Evolutionary conservation across 2,797 vertebrate species (phyloP).

Genomic region (Sebastes miniatus): DNA sequence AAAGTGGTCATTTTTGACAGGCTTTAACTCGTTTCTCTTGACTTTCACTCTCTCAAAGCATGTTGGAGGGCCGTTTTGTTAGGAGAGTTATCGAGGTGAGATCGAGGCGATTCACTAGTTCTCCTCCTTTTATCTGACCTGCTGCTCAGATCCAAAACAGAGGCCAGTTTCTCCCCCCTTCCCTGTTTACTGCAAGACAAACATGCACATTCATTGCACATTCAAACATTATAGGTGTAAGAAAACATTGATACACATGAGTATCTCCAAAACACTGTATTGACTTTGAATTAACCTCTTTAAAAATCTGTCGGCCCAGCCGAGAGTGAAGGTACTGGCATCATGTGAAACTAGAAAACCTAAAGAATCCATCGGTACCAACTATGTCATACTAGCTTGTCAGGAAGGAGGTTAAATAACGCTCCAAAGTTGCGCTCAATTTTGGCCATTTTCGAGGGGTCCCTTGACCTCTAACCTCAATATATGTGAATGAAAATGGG

Average conservation of each 20-base stretch:
- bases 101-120: conserved; percentile 7
- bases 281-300: too few relatives aligned
- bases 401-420: accelerated
- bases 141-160: conserved; percentile 5
- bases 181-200: conserved; percentile 2
- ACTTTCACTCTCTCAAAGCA: background rate
- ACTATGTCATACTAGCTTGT: too few relatives aligned
- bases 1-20: background rate
- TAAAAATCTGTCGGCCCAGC: too few relatives aligned
- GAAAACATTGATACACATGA: too few relatives aligned
- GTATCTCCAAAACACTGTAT: too few relatives aligned
- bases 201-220: background rate
- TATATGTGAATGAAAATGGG: too few relatives aligned
- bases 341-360: too few relatives aligned
- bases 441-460: too few relatives aligned
- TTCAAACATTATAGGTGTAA: background rate
- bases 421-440: too few relatives aligned
- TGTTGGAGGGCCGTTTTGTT: background rate
- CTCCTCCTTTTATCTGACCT: conserved; percentile 22
- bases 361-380: too few relatives aligned
- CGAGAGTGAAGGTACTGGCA: too few relatives aligned
- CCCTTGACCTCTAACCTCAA: too few relatives aligned
- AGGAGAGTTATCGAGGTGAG: background rate
- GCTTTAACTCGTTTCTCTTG: background rate
- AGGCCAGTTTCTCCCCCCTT: background rate